phyloP scores from a whole-genome alignment of 2,888 invertebrate genomes.

The Entomobrya multifasciata region DNA sequence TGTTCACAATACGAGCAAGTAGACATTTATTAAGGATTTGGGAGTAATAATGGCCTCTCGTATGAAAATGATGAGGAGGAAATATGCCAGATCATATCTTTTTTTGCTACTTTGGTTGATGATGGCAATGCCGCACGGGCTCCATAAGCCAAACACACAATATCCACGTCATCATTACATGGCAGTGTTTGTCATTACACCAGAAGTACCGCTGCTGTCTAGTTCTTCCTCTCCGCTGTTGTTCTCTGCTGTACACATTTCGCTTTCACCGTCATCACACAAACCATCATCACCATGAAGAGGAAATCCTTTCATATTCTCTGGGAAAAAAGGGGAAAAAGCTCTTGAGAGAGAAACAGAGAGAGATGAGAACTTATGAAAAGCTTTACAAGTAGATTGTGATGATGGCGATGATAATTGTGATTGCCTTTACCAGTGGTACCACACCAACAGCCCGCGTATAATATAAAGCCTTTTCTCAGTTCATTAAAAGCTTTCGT shows the following conservation, averaged over 20 bases:
- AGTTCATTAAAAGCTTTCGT: conserved; percentile 33
- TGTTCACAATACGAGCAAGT: no score
- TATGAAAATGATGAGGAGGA: no score
- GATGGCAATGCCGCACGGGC: not conserved
- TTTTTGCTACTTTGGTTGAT: not conserved
- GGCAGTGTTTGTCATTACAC: not conserved
- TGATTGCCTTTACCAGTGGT: conserved; percentile 8
- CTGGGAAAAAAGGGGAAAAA: not conserved
- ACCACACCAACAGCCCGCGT: no score
- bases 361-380: not conserved
- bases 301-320: conserved; percentile 21
- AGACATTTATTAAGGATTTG: conserved; percentile 35
- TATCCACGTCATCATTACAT: conserved; percentile 9
- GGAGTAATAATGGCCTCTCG: conserved; percentile 20
- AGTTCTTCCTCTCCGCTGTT: not conserved
- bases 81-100: conserved; percentile 50
- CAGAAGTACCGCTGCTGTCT: not conserved
- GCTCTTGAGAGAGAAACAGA: conserved; percentile 4
- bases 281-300: not conserved
- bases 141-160: conserved; percentile 30
- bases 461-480: conserved; percentile 19
- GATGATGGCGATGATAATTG: conserved; percentile 4
- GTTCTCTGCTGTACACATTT: not conserved
- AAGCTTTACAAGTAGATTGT: no score
- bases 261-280: not conserved